These are phyloP conservation scores for Brachystomella parvula DNA, from an alignment of 1,140 invertebrate genomes.

Conservation along the genomic window DNA sequence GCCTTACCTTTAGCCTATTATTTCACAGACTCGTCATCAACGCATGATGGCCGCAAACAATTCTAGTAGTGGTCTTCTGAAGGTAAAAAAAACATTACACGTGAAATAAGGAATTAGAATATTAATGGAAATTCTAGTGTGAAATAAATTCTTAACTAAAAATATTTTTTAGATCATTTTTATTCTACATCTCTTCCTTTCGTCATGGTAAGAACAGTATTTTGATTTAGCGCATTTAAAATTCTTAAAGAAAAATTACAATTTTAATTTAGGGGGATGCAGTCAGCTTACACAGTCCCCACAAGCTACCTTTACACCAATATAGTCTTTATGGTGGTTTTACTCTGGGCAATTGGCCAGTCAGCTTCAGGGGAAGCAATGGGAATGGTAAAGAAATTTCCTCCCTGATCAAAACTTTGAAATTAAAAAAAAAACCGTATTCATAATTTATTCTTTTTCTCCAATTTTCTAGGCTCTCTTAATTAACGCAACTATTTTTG, in stretches of 20 bases:
- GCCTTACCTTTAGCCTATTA: too few species aligned
- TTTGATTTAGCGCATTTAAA: background rate
- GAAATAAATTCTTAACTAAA: background rate
- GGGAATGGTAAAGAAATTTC: background rate
- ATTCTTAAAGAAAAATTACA: background rate
- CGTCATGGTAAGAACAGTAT: constrained; percentile 2
- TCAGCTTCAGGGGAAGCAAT: background rate
- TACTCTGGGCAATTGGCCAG: background rate
- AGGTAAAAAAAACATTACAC: background rate
- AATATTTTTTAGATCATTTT: constrained; percentile 5
- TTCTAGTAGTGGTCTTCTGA: background rate
- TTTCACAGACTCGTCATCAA: too few species aligned
- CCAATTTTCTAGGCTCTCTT: background rate
- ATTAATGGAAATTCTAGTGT: background rate
- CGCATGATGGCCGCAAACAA: background rate
- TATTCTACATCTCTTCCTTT: constrained; percentile 5
- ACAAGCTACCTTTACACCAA: constrained; percentile 13
- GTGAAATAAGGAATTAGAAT: background rate
- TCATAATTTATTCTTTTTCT: background rate
- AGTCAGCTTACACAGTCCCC: constrained; percentile 7
- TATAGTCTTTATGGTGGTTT: background rate
- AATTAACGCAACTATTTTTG: background rate
- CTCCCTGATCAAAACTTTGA: background rate
- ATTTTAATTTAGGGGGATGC: constrained; percentile 13
- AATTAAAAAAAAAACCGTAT: background rate